Conservation (phyloP, 2,113 vertebrate genomes). For the Perca flavescens region DNA sequence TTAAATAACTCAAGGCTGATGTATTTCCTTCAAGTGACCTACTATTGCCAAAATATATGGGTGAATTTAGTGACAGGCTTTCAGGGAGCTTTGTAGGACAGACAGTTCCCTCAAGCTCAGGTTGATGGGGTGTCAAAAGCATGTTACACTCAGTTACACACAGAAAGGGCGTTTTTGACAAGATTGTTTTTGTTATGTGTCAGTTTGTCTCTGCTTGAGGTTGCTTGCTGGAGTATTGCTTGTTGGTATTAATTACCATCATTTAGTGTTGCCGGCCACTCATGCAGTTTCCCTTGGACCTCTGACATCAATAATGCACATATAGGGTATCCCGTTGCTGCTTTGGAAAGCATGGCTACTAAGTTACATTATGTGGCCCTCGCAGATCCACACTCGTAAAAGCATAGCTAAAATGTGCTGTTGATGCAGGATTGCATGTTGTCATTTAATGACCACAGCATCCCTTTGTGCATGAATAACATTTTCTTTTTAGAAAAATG, state of each 20-base stretch:
- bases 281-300: conserved; percentile 26
- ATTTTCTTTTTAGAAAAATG: neutral
- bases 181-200: neutral
- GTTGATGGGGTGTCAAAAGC: conserved; percentile 16
- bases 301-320: conserved; percentile 61
- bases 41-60: conserved; percentile 12
- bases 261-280: conserved; percentile 10
- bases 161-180: conserved; percentile 4
- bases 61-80: conserved; percentile 35
- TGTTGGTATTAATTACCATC: conserved; percentile 3
- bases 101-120: conserved; percentile 25
- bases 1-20: neutral
- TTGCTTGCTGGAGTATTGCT: neutral
- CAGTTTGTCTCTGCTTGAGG: neutral
- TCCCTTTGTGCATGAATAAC: neutral
- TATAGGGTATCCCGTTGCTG: conserved; percentile 38
- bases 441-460: neutral
- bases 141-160: neutral
- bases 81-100: conserved; percentile 18
- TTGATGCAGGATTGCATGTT: neutral
- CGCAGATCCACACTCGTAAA: neutral
- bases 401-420: neutral
- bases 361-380: conserved; percentile 10
- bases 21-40: conserved; percentile 3
- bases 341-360: conserved; percentile 2